phyloP scores from a whole-genome alignment of 2,888 invertebrate species.

The Troides aeacus region DNA sequence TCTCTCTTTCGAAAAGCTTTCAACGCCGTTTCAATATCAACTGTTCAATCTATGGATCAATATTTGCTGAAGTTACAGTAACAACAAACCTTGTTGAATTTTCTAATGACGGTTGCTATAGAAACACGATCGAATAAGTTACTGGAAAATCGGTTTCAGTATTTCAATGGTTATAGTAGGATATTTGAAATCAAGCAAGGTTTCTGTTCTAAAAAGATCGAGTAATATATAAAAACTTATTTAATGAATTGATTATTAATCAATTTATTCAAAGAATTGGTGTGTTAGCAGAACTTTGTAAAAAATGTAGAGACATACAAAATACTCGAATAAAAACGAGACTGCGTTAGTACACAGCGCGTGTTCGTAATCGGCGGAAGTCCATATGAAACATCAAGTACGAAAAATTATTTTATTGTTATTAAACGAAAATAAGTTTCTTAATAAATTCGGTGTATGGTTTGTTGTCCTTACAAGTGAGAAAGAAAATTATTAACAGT shows the following conservation, averaged over 20 bases:
- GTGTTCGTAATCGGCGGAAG: slow-evolving; percentile 14
- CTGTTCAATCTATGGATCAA: not conserved
- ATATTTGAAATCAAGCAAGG: not conserved
- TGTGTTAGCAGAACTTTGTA: not conserved
- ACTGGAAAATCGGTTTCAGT: slow-evolving; percentile 2
- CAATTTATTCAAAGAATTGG: not conserved
- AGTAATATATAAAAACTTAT: not conserved
- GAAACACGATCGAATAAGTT: slow-evolving; percentile 1
- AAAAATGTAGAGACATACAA: not conserved
- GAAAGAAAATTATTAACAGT: not conserved
- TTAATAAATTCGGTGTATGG: not conserved
- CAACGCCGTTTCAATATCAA: not conserved
- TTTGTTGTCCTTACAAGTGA: not conserved
- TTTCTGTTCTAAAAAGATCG: not conserved
- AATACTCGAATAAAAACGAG: not conserved
- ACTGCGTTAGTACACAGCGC: slow-evolving; percentile 21
- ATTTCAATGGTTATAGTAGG: not conserved
- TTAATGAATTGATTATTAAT: not conserved
- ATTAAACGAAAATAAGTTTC: not conserved
- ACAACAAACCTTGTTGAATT: slow-evolving; percentile 2
- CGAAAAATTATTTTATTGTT: not conserved
- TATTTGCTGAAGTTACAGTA: not conserved
- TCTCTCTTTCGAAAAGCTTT: not conserved
- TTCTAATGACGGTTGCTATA: slow-evolving; percentile 9
- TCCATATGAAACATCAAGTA: not conserved